These are phyloP conservation scores for Pampusana beccarii DNA, from an alignment of 2,113 vertebrate genomes.

Conservation along the genomic window DNA sequence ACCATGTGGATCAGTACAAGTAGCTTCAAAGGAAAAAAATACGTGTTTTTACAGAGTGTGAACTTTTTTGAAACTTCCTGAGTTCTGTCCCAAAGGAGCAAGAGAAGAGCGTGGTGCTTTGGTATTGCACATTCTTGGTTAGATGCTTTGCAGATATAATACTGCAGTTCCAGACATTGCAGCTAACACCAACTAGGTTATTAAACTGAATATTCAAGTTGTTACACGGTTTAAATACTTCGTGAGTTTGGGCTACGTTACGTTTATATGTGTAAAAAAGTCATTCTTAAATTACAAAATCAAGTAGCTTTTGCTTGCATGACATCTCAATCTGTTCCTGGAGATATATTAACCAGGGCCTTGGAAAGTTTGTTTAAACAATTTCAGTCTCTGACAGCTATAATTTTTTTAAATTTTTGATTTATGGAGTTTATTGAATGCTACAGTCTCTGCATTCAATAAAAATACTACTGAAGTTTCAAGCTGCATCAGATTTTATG, in stretches of 20 bases:
- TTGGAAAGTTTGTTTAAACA: constrained; percentile 9
- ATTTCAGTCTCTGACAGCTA: neutral
- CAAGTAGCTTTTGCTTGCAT: neutral
- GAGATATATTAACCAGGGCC: neutral
- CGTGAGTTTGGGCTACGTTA: neutral
- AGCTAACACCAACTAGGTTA: neutral
- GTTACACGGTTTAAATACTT: neutral
- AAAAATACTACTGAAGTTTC: neutral
- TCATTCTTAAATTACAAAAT: neutral
- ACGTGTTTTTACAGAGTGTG: neutral
- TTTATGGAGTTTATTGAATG: neutral
- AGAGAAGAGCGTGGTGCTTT: neutral
- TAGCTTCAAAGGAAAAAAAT: neutral
- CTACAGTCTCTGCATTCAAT: neutral
- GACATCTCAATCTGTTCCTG: neutral
- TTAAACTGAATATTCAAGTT: neutral
- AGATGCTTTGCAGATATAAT: neutral
- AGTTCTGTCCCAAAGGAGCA: neutral
- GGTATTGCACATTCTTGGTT: neutral
- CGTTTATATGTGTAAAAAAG: neutral
- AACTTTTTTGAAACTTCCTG: neutral
- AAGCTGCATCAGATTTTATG: neutral
- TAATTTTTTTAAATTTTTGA: neutral
- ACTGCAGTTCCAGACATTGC: neutral
- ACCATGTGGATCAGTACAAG: neutral